Percentiles rank a stretch among this genome's conserved stretches.
Conservation (phyloP, 2,113 vertebrate species). For the Bufo bufo region DNA sequence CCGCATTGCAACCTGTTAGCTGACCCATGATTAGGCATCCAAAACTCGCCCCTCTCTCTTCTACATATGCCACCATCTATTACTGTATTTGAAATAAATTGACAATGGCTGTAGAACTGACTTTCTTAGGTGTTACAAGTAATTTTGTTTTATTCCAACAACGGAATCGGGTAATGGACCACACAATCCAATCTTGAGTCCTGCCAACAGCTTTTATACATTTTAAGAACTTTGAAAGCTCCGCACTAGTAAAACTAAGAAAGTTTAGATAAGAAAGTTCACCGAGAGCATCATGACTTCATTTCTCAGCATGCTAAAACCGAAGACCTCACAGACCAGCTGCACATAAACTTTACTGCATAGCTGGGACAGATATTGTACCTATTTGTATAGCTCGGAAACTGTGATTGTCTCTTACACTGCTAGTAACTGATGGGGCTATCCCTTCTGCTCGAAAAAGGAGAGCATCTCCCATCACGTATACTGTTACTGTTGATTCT, state of each 20-base stretch:
- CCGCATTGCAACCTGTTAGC: too few relatives aligned
- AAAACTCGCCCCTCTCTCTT: too few relatives aligned
- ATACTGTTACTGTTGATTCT: not conserved
- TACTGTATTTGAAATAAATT: not conserved
- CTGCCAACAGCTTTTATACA: not conserved
- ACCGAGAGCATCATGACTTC: not conserved
- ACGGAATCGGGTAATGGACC: not conserved
- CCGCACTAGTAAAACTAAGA: constrained; percentile 13
- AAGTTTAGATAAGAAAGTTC: constrained; percentile 13
- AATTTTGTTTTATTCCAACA: not conserved
- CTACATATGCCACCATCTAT: too few relatives aligned
- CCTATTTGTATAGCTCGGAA: not conserved
- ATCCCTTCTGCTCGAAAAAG: not conserved
- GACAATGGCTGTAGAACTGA: not conserved
- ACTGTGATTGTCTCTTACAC: not conserved
- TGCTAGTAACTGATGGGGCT: not conserved
- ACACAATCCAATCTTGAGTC: not conserved
- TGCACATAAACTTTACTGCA: not conserved
- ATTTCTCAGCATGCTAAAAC: constrained; percentile 2
- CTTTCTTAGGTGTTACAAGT: not conserved
- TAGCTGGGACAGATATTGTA: not conserved
- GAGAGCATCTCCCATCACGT: not conserved
- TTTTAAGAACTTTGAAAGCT: constrained; percentile 20
- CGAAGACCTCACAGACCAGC: not conserved
- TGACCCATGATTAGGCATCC: too few relatives aligned